Conservation (phyloP, 2,888 invertebrate genomes). For the Hylaea fasciaria region DNA sequence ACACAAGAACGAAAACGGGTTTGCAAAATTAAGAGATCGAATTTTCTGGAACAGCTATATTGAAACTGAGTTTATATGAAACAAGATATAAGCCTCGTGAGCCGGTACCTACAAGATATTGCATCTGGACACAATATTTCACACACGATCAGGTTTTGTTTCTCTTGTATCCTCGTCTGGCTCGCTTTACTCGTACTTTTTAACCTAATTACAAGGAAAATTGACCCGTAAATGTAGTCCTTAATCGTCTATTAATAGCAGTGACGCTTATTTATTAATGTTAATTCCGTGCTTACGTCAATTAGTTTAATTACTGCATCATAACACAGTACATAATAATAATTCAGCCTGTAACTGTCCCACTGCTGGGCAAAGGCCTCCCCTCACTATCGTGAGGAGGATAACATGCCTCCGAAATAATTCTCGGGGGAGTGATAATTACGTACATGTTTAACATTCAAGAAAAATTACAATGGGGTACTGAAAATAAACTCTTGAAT, state of each 20-base stretch:
- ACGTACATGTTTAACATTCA: too few species aligned
- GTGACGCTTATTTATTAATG: conserved; percentile 2
- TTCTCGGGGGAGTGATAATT: too few species aligned
- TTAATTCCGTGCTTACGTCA: conserved; percentile 2
- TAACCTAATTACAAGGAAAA: conserved; percentile 9
- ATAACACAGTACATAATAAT: too few species aligned
- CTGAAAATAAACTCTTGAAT: too few species aligned
- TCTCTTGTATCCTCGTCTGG: conserved; percentile 28
- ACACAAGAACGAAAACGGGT: too few species aligned
- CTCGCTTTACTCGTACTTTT: conserved; percentile 10
- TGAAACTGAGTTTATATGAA: conserved; percentile 34
- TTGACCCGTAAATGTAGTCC: background rate
- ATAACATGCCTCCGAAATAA: too few species aligned
- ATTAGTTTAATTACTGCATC: too few species aligned
- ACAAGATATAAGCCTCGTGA: conserved; percentile 22
- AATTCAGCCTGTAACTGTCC: too few species aligned
- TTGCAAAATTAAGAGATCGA: conserved; percentile 2
- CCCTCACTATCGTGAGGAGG: too few species aligned
- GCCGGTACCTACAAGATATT: conserved; percentile 35
- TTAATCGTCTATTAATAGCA: conserved; percentile 13
- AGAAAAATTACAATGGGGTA: too few species aligned
- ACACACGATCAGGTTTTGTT: conserved; percentile 41
- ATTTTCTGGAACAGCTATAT: conserved; percentile 23
- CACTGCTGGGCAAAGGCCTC: too few species aligned
- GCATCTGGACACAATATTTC: conserved; percentile 46